Evolutionary conservation across 2,113 vertebrate species (phyloP), one percentile per base, ranked within the genome.

Genomic region (Uropsilus gracilis): DNA sequence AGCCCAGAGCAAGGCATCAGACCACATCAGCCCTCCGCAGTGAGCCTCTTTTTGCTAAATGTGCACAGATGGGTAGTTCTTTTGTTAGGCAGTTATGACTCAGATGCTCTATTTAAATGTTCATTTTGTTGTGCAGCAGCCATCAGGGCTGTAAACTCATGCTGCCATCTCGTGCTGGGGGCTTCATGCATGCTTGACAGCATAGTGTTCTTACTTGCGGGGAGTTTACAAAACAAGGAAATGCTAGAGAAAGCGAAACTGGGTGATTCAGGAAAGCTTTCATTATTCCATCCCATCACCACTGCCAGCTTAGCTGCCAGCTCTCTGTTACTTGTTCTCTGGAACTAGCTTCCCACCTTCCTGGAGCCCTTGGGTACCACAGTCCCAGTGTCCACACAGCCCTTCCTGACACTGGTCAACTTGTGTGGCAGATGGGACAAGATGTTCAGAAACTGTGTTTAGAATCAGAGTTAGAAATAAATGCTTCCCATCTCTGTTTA

Each of bases 361-460:
- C 42, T 16, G n/a, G 73, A 53, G 32, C 0, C 5, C n/a, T 72
- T 84, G 57, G 69, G 64, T 93, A 84, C 94, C 90, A 92, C 59
- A 77, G 77, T 68, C 94, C 89, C 95, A 94, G 87, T 86, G 97
- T 91, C 94, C 66, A 82, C 18, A 8, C 17, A 9, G 46, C 8
- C 7, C 63, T 55, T 95, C 66, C 92, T 50, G 89, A 94, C 71
- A 22, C 91, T 53, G 92, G 76, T 89, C 93, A 87, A 92, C 93
- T 96, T 94, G 95, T 94, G 88, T 0, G 22, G 93, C 94, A 98
- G 94, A 97, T 96, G 96, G 95, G 84, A 16, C 48, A 94, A 97
- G 94, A 94, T 93, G 93, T 95, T 96, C 72, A 42, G 39, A 86
- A 96, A 92, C 80, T 92, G 89, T 95, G 97, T 95, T 94, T 55